These are phyloP conservation scores for Cheilosia vulpina DNA, from an alignment of 2,888 invertebrate species.

Conservation along the genomic window DNA sequence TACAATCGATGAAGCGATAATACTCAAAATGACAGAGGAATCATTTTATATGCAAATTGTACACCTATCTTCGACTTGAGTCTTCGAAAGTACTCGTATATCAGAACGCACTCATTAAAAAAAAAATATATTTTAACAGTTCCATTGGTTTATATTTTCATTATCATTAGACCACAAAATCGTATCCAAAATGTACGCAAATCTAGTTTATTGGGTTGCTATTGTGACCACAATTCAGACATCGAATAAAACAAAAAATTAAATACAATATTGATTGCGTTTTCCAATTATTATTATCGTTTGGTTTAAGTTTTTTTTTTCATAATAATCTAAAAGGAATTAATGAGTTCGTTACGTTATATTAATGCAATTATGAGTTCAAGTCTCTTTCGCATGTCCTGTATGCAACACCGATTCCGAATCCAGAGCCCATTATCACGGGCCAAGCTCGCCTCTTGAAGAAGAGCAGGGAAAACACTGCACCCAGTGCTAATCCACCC, in stretches of 20 bases:
- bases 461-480: constrained; percentile 92
- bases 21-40: too few relatives aligned
- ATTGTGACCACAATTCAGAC: constrained; percentile 10
- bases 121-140: neutral
- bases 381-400: constrained; percentile 80
- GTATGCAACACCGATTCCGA: constrained; percentile 94
- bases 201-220: neutral
- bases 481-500: constrained; percentile 91
- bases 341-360: constrained; percentile 36
- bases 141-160: constrained; percentile 28
- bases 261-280: constrained; percentile 28
- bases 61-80: too few relatives aligned
- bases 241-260: constrained; percentile 11
- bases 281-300: constrained; percentile 19
- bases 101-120: too few relatives aligned
- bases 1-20: too few relatives aligned
- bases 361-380: constrained; percentile 76
- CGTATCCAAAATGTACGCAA: constrained; percentile 17
- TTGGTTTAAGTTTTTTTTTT: constrained; percentile 19
- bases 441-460: constrained; percentile 95
- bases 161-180: constrained; percentile 16
- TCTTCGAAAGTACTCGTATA: too few relatives aligned
- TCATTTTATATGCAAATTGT: too few relatives aligned
- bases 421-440: constrained; percentile 92
- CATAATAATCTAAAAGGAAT: constrained; percentile 63